Evolutionary conservation across 2,888 invertebrate genomes (phyloP).

Genomic region (Malthinus seriepunctatus): DNA sequence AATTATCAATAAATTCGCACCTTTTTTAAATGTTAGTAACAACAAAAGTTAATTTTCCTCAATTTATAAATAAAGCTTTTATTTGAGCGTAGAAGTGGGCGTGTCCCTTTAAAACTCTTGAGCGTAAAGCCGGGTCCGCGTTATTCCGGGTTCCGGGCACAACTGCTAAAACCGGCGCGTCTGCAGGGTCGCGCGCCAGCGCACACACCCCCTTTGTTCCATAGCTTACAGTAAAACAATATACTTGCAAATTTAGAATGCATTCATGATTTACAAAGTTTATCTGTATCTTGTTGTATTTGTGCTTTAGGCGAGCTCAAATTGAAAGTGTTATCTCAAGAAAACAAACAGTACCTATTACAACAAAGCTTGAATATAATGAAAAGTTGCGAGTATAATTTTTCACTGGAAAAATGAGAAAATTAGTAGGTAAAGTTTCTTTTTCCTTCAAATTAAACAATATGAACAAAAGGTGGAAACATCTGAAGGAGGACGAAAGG

Average conservation of each 20-base stretch:
- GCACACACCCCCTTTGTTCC: slow-evolving; percentile 30
- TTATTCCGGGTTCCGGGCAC: slow-evolving; percentile 30
- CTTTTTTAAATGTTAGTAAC: neutral
- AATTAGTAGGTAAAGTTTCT: no score
- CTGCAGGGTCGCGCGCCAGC: slow-evolving; percentile 29
- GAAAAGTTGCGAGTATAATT: no score
- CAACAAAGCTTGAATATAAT: no score
- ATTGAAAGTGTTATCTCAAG: slow-evolving; percentile 5
- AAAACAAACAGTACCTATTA: slow-evolving; percentile 5
- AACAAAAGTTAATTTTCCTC: neutral
- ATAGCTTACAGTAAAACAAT: slow-evolving; percentile 29
- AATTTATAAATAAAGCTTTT: slow-evolving; percentile 19
- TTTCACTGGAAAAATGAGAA: no score
- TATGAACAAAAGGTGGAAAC: no score
- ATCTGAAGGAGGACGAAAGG: no score
- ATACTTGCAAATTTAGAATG: slow-evolving; percentile 30
- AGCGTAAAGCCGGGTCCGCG: slow-evolving; percentile 25
- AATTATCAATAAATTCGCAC: neutral
- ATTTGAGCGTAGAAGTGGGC: slow-evolving; percentile 26
- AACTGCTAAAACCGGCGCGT: slow-evolving; percentile 29
- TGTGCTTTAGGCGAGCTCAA: slow-evolving; percentile 7
- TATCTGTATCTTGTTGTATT: slow-evolving; percentile 21
- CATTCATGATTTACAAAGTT: slow-evolving; percentile 29
- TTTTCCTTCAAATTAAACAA: no score
- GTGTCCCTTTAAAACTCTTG: slow-evolving; percentile 20